Evolutionary conservation across 2,113 vertebrate species (phyloP).

Genomic region (Sylvietta virens): DNA sequence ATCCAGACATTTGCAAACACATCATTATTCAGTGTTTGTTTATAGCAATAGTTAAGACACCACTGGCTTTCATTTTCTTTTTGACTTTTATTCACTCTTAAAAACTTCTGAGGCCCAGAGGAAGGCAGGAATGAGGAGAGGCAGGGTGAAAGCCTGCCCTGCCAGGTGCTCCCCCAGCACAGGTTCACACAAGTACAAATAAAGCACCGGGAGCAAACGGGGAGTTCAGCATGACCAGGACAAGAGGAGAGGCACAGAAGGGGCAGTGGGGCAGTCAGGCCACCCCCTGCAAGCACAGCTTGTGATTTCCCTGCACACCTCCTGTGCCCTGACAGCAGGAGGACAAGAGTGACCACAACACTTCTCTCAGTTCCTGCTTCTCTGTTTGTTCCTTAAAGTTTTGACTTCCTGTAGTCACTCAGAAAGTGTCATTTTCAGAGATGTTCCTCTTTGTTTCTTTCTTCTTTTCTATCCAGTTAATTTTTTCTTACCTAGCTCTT

Average conservation of each 20-base stretch:
- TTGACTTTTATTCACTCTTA: not conserved
- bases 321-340: rapidly evolving
- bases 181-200: rapidly evolving
- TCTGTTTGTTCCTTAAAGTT: not conserved
- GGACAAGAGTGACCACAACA: not conserved
- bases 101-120: not conserved
- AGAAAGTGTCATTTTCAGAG: not conserved
- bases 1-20: not conserved
- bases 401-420: not conserved
- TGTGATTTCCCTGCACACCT: not conserved
- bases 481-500: not conserved
- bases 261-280: not conserved
- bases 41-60: not conserved
- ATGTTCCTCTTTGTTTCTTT: not conserved
- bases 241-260: no score
- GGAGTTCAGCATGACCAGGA: not conserved
- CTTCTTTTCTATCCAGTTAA: not conserved
- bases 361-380: not conserved
- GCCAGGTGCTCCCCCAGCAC: not conserved
- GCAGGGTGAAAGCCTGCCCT: not conserved
- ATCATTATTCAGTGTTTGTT: not conserved
- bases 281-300: rapidly evolving
- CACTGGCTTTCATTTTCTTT: not conserved
- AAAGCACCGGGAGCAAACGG: not conserved
- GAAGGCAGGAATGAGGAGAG: not conserved